phyloP scores from a whole-genome alignment of 2,113 vertebrate species.

The Macquaria ambigua region DNA sequence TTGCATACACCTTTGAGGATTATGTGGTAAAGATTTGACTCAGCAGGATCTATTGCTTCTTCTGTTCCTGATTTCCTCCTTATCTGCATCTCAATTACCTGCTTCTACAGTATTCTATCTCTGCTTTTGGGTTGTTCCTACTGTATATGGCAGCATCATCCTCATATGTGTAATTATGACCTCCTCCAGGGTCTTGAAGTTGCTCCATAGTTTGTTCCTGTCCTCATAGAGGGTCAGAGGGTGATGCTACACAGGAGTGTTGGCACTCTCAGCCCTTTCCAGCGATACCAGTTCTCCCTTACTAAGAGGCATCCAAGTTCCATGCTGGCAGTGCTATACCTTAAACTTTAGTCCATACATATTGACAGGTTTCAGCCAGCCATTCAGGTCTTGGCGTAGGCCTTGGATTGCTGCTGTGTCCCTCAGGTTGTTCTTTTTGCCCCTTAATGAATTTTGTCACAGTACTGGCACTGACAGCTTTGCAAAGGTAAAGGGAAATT shows the following conservation, averaged over 20 bases:
- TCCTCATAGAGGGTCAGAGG: background rate
- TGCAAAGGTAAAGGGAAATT: conserved; percentile 41
- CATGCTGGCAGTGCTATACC: background rate
- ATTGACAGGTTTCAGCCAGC: conserved; percentile 19
- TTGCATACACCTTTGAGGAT: background rate
- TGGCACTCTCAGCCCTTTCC: background rate
- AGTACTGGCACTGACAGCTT: conserved; percentile 16
- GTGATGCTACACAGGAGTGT: background rate
- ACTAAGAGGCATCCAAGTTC: background rate
- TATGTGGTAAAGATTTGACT: background rate
- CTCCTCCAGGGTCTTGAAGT: background rate
- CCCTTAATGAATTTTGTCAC: conserved; percentile 45
- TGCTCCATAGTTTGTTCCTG: background rate
- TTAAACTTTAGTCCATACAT: conserved; percentile 1
- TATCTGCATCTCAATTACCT: background rate
- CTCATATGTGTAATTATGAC: background rate
- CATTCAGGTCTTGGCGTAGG: conserved; percentile 18
- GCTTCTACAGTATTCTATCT: background rate
- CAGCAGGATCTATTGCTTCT: background rate
- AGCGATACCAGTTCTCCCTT: background rate
- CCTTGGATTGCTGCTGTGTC: background rate
- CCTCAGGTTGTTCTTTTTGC: conserved; percentile 19
- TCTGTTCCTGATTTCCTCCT: background rate
- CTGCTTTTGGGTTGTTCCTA: background rate
- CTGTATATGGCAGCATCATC: background rate